Evolutionary conservation across 1,140 invertebrate species (phyloP).

Genomic region (Muscidifurax raptorellus): DNA sequence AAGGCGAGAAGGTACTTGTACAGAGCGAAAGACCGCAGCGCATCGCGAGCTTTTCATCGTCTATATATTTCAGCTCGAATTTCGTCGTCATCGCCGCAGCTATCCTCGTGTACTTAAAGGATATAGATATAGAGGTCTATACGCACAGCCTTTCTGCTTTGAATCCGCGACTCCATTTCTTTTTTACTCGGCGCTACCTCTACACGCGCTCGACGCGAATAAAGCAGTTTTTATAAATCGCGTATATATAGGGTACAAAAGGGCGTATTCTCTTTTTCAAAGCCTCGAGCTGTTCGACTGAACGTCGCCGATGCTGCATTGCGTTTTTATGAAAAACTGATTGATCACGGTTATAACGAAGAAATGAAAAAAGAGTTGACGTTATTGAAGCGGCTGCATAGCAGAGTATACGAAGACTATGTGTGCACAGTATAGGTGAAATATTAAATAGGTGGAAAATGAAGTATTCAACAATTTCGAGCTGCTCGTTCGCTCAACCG

Average conservation of each 20-base stretch:
- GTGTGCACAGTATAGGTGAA: too few species aligned
- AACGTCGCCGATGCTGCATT: background rate
- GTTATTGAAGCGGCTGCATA: background rate
- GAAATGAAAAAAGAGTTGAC: background rate
- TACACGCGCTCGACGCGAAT: background rate
- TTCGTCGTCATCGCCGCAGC: background rate
- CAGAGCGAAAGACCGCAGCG: background rate
- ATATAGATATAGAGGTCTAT: background rate
- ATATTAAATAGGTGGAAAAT: too few species aligned
- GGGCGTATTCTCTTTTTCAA: background rate
- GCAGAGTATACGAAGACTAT: background rate
- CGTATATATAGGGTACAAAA: too few species aligned
- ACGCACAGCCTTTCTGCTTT: background rate
- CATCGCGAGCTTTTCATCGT: background rate
- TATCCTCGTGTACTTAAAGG: background rate
- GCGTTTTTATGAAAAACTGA: background rate
- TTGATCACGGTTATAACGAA: too few species aligned
- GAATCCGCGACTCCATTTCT: background rate
- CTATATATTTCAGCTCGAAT: background rate
- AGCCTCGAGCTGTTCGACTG: too few species aligned
- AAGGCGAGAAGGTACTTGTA: background rate
- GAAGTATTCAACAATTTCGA: too few species aligned
- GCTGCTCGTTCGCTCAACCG: background rate
- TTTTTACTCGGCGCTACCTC: background rate
- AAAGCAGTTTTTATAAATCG: background rate